phyloP scores from a whole-genome alignment of 2,888 invertebrate genomes.

The Steinernema scapterisci region DNA sequence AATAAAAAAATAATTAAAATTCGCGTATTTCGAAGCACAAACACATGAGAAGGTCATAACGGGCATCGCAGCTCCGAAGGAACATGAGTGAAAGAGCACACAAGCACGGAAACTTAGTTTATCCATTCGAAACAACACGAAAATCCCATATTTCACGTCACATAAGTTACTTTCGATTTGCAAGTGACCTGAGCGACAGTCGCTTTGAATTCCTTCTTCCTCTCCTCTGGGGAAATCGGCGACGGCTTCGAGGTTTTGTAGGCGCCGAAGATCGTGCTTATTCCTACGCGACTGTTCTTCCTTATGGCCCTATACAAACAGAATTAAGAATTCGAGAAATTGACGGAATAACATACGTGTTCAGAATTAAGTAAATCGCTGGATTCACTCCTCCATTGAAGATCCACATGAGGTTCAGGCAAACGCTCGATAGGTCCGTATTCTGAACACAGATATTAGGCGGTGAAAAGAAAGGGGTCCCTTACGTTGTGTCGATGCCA shows the following conservation, averaged over 20 bases:
- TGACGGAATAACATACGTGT: slow-evolving; percentile 36
- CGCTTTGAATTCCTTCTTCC: slow-evolving; percentile 24
- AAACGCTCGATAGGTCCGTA: slow-evolving; percentile 43
- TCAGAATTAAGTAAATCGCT: slow-evolving; percentile 51
- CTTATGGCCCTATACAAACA: background rate
- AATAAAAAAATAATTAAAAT: no score
- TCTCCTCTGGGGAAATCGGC: background rate
- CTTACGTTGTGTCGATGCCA: slow-evolving; percentile 52
- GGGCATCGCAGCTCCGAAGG: no score
- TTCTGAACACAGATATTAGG: background rate
- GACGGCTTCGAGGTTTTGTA: background rate
- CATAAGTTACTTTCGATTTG: background rate
- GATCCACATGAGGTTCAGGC: slow-evolving; percentile 58
- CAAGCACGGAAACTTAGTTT: no score
- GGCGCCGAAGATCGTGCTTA: background rate
- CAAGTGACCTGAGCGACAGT: background rate
- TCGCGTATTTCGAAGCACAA: no score
- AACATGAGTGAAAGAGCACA: no score
- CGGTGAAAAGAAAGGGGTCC: background rate
- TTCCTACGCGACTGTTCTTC: background rate
- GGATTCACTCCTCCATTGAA: slow-evolving; percentile 55
- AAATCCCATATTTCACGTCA: background rate
- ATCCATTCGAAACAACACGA: no score
- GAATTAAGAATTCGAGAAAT: background rate
- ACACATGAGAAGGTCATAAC: no score